Base-by-base conservation (phyloP, 2,888 invertebrate species). In the Anaspis maculata region DNA sequence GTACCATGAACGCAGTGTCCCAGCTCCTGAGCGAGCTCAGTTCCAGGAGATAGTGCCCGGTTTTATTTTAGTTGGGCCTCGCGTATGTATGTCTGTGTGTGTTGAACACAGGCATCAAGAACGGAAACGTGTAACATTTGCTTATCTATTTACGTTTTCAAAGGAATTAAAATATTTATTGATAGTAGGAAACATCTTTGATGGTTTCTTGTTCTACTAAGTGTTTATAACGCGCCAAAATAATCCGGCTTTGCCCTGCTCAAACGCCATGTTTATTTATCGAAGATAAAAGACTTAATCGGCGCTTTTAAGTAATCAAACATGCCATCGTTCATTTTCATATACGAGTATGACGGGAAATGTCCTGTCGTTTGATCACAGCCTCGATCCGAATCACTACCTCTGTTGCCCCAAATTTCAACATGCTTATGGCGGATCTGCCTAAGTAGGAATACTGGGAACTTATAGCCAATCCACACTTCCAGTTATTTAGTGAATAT, bases 101-200 rank as follows among this genome's bases (percentile, higher is more conserved):
- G n/a, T n/a, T n/a, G n/a, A n/a, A n/a, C n/a, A n/a, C n/a, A n/a
- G n/a, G n/a, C n/a, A n/a, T n/a, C n/a, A n/a, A 15, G 30, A 36
- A 13, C 37, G 37, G 37, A 37, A 37, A 37, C 26, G 37, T 32
- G 27, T 36, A 21, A 15, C 32, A 37, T 58, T 56, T 56, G 56
- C 50, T 55, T 51, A 54, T 56, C 52, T 56, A 48, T 56, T 57
- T 57, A 51, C 52, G 46, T 49, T 52, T 52, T 58, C 56, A 57
- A 57, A 58, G 57, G 51, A 58, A 56, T 57, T 57, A 56, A 58
- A 56, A 54, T 58, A 58, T 58, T 57, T 58, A 56, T 58, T 54
- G 56, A 54, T 52, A 54, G 54, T 54, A 54, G 50, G 48, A 26
- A 28, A 30, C 43, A 49, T 51, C 54, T 57, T 57, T 56, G 56